Percentiles rank a stretch among this genome's conserved stretches.
Conservation (phyloP, 2,797 vertebrate species). For the Heterohyrax brucei region DNA sequence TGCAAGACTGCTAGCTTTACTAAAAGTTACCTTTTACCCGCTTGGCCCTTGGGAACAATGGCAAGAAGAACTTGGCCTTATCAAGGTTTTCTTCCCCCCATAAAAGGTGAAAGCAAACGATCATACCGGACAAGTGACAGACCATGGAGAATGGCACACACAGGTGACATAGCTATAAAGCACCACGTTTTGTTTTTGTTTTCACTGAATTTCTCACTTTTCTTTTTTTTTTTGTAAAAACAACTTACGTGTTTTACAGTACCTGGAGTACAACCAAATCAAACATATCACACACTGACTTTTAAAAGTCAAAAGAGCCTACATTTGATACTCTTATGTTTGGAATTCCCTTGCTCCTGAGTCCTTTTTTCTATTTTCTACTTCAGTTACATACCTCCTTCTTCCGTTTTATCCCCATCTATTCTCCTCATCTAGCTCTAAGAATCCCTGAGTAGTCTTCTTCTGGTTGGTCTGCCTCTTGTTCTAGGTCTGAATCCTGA, state of each 20-base stretch:
- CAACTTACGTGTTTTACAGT: constrained; percentile 35
- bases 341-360: constrained; percentile 6
- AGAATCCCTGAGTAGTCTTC: neutral
- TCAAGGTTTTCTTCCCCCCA: neutral
- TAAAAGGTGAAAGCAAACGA: constrained; percentile 48
- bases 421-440: neutral
- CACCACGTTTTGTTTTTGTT: constrained; percentile 55
- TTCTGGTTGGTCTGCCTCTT: constrained; percentile 46
- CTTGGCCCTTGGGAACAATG: neutral
- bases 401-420: neutral
- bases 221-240: neutral
- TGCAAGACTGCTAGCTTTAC: constrained; percentile 26
- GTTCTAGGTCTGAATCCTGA: constrained; percentile 1
- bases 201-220: constrained; percentile 44
- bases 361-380: constrained; percentile 29
- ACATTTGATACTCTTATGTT: constrained; percentile 40
- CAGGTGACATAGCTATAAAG: constrained; percentile 36
- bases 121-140: neutral
- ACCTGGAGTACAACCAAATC: constrained; percentile 45
- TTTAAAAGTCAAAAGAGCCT: constrained; percentile 39
- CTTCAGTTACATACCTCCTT: neutral
- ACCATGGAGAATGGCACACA: constrained; percentile 14
- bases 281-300: constrained; percentile 25
- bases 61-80: constrained; percentile 43
- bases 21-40: constrained; percentile 6